Evolutionary conservation across 2,797 vertebrate genomes (phyloP).

Genomic region (Sebastes taczanowskii): DNA sequence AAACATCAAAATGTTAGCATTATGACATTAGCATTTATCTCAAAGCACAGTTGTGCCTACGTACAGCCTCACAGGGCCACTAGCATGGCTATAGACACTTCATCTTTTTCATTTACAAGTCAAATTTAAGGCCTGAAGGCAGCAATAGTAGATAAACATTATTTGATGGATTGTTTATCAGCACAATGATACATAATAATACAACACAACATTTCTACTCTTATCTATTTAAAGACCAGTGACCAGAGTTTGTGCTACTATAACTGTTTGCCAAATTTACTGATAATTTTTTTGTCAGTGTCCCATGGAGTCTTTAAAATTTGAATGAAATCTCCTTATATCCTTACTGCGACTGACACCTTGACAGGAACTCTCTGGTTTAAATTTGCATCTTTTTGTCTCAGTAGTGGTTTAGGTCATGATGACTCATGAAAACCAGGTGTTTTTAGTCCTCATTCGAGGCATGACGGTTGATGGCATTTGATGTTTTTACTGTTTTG

Average conservation of each 20-base stretch:
- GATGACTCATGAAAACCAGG: not conserved
- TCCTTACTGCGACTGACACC: not conserved
- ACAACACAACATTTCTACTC: not conserved
- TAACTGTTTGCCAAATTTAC: not conserved
- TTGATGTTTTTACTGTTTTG: conserved; percentile 3
- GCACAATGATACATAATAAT: not conserved
- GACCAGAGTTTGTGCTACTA: not conserved
- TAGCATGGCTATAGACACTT: not conserved
- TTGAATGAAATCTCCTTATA: not conserved
- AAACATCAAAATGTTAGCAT: not conserved
- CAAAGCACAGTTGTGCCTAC: not conserved
- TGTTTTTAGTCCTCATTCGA: not conserved
- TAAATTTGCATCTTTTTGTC: not conserved
- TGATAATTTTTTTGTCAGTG: not conserved
- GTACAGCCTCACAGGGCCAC: not conserved
- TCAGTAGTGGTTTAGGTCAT: not conserved
- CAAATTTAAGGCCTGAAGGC: not conserved
- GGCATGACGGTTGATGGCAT: not conserved
- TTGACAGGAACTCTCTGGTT: not conserved
- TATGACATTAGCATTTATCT: not conserved
- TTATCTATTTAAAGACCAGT: not conserved
- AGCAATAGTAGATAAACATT: not conserved
- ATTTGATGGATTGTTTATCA: not conserved
- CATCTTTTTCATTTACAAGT: not conserved
- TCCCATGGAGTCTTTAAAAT: not conserved